phyloP scores from a whole-genome alignment of 2,797 vertebrate genomes.

The Chromobotia macracanthus region DNA sequence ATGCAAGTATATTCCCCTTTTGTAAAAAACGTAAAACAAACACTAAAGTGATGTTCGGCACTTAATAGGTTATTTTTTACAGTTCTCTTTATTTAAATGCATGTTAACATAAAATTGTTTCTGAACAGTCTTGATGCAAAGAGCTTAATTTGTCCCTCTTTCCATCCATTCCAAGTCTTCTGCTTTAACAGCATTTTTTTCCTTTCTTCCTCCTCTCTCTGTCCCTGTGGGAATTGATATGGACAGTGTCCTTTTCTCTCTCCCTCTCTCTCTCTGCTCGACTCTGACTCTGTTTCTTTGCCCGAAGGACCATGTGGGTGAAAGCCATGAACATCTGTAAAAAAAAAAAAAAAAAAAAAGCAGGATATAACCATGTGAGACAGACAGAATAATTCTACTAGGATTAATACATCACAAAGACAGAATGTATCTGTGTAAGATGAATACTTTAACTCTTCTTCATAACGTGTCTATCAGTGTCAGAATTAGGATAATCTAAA shows the following conservation, averaged over 20 bases:
- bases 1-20: conserved; percentile 62
- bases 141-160: conserved; percentile 15
- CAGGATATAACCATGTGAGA: neutral
- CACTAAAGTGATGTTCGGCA: conserved; percentile 43
- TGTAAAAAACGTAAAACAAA: conserved; percentile 59
- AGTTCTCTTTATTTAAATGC: conserved; percentile 52
- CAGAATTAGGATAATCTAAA: neutral
- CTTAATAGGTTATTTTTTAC: conserved; percentile 60
- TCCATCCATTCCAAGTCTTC: neutral
- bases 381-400: neutral
- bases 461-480: neutral
- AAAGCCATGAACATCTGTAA: conserved; percentile 86
- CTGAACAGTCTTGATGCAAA: neutral
- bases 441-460: neutral
- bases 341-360: no score
- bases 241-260: conserved; percentile 80
- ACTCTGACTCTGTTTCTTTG: conserved; percentile 83
- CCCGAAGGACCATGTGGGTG: conserved; percentile 81
- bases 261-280: conserved; percentile 75
- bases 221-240: conserved; percentile 80
- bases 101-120: conserved; percentile 54
- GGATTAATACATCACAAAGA: neutral
- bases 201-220: conserved; percentile 76
- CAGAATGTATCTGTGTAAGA: neutral
- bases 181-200: conserved; percentile 78